phyloP scores from a whole-genome alignment of 2,888 invertebrate genomes.

The Macaria notata region DNA sequence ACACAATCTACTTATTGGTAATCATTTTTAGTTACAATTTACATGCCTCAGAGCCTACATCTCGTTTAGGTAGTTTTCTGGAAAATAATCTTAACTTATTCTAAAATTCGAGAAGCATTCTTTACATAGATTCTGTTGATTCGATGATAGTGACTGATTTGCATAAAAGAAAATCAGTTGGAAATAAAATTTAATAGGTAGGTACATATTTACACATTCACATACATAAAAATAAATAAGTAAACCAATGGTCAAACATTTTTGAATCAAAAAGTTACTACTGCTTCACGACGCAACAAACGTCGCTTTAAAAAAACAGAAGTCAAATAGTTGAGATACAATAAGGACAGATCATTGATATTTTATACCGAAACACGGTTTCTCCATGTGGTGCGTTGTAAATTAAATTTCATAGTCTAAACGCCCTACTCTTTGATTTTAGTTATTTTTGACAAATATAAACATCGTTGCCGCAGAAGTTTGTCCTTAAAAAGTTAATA shows the following conservation, averaged over 20 bases:
- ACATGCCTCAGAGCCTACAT: conserved; percentile 2
- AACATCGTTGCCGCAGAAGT: no score
- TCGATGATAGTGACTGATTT: conserved; percentile 14
- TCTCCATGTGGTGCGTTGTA: no score
- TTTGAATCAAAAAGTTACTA: no score
- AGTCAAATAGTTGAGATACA: no score
- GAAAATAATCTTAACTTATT: conserved; percentile 11
- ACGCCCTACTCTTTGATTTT: no score
- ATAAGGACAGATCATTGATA: no score
- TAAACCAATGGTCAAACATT: background rate
- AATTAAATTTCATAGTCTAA: no score
- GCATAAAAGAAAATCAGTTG: conserved; percentile 10
- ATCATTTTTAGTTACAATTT: conserved; percentile 14
- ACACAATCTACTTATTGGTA: conserved; percentile 7
- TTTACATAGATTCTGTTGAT: conserved; percentile 4
- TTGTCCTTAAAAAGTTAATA: no score
- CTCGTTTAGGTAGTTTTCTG: conserved; percentile 1
- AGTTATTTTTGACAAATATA: no score
- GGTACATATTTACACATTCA: conserved; percentile 5
- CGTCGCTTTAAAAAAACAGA: no score
- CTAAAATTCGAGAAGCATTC: conserved; percentile 11
- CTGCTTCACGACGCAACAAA: no score
- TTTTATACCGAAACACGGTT: no score
- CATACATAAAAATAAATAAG: background rate
- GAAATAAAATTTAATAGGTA: conserved; percentile 1